These are phyloP conservation scores for Alloplasta piceator DNA, from an alignment of 2,888 invertebrate species.

Conservation along the genomic window DNA sequence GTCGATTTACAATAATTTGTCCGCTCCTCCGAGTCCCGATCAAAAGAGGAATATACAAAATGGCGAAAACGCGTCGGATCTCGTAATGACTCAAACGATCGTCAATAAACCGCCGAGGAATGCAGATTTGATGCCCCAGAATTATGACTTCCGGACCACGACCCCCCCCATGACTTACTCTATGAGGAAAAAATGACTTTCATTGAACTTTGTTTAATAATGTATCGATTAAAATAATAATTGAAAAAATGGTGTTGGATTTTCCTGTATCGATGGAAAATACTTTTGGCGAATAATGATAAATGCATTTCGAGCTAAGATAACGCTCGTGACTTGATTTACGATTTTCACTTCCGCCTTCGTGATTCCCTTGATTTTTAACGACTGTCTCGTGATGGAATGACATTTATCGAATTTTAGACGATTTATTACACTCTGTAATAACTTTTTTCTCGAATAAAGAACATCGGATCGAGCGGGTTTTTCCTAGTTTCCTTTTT, in stretches of 20 bases:
- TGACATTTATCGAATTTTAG: conserved; percentile 34
- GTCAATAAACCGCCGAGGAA: background rate
- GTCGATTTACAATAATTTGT: no score
- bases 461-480: conserved; percentile 23
- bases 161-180: no score
- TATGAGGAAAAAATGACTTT: background rate
- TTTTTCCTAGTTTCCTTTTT: conserved; percentile 28
- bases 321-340: conserved; percentile 27
- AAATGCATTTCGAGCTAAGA: conserved; percentile 16
- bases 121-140: background rate
- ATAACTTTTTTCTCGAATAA: conserved; percentile 35
- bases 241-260: conserved; percentile 31
- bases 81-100: background rate
- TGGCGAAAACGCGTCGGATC: background rate
- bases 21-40: no score
- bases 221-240: background rate
- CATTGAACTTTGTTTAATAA: background rate
- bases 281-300: conserved; percentile 5
- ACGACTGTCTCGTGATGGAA: conserved; percentile 8
- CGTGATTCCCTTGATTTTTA: conserved; percentile 13
- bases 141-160: background rate
- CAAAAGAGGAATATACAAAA: background rate
- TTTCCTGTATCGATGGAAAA: conserved; percentile 3
- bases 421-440: background rate
- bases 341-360: conserved; percentile 25